Conservation (phyloP, 2,888 invertebrate species). For the Notodonta dromedarius region DNA sequence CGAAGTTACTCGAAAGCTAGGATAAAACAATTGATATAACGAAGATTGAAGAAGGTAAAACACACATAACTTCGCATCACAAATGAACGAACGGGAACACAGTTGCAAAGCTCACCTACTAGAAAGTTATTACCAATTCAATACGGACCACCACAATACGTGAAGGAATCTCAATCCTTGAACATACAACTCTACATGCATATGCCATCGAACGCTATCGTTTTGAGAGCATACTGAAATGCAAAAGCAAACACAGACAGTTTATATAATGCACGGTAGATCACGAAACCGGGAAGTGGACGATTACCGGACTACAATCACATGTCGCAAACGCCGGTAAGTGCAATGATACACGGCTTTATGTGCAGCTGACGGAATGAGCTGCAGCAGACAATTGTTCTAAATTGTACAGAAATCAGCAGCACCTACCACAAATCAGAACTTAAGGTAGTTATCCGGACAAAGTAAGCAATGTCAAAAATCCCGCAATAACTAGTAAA, state of each 20-base stretch:
- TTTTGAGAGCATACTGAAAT: slow-evolving; percentile 18
- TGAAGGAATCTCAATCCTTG: slow-evolving; percentile 1
- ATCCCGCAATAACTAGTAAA: too few species aligned
- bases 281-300: slow-evolving; percentile 40
- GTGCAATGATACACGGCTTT: slow-evolving; percentile 18
- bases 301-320: slow-evolving; percentile 34
- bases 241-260: slow-evolving; percentile 6
- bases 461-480: too few species aligned
- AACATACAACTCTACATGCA: neutral
- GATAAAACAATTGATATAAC: too few species aligned
- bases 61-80: too few species aligned
- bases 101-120: slow-evolving; percentile 7
- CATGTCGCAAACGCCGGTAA: slow-evolving; percentile 15
- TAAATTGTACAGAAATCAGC: neutral
- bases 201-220: neutral
- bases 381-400: neutral
- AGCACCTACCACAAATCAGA: too few species aligned
- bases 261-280: slow-evolving; percentile 33
- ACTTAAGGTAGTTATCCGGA: too few species aligned
- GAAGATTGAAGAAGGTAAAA: too few species aligned
- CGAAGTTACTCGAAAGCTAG: too few species aligned
- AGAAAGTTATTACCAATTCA: slow-evolving; percentile 4
- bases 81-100: slow-evolving; percentile 6
- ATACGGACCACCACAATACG: neutral
- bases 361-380: neutral